A percentile compares a stretch with the other conserved stretches of the same genome.
phyloP scores from a whole-genome alignment of 2,888 invertebrate species.

The Rhyacophila evoluta region DNA sequence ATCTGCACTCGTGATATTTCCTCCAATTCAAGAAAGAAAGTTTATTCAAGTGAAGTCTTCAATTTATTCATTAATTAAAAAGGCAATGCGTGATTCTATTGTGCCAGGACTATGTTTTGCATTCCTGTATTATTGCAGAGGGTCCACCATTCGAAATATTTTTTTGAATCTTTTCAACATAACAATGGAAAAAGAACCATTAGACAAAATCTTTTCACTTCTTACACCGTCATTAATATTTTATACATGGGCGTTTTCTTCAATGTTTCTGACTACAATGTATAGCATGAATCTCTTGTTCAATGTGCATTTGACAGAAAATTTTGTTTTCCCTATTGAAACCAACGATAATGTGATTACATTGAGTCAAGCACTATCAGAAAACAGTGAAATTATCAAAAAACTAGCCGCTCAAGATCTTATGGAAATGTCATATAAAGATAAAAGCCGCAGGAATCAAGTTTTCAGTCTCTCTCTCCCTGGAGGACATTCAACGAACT shows the following conservation, averaged over 20 bases:
- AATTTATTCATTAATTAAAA: conserved; percentile 70
- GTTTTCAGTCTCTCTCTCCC: conserved; percentile 83
- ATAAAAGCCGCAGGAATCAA: conserved; percentile 71
- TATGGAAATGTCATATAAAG: conserved; percentile 74
- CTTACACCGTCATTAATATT: conserved; percentile 69
- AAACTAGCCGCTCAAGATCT: conserved; percentile 84
- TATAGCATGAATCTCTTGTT: conserved; percentile 79
- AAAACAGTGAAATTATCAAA: conserved; percentile 77
- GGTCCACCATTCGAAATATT: conserved; percentile 67
- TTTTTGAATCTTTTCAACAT: conserved; percentile 70
- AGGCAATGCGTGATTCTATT: conserved; percentile 72
- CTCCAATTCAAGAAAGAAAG: conserved; percentile 79
- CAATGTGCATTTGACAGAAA: conserved; percentile 78
- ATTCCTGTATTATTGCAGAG: conserved; percentile 73
- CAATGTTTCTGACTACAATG: conserved; percentile 78
- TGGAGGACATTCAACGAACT: conserved; percentile 89
- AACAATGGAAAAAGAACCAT: conserved; percentile 67
- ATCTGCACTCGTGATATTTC: conserved; percentile 72
- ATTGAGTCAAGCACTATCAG: conserved; percentile 73
- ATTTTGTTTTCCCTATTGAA: conserved; percentile 75
- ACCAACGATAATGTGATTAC: conserved; percentile 65
- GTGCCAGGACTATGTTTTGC: conserved; percentile 75
- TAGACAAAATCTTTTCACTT: conserved; percentile 67
- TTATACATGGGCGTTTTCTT: conserved; percentile 77
- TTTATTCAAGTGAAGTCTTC: conserved; percentile 75